Evolutionary conservation across 1,140 invertebrate genomes (phyloP), one percentile per base, ranked within the genome.

Genomic region (Pseudomyrmex gracilis): DNA sequence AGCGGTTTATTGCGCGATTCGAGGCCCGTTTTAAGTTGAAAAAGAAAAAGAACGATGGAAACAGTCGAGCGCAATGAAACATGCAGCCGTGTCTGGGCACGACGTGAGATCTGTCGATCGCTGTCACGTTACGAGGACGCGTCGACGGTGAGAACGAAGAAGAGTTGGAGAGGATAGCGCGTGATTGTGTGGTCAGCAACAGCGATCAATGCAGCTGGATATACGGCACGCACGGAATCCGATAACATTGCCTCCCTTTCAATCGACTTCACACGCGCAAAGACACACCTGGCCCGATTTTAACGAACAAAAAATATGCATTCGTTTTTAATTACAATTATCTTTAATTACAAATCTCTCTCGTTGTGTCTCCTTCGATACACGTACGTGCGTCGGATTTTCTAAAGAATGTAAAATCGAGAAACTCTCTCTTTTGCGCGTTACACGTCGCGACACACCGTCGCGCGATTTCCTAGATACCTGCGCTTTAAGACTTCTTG

Each of bases 101-200:
- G 87, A 89, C 87, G 86, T 49, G 85, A 77, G 77, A 87, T 89
- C 86, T 90, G 87, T 89, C 87, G 86, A 87, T 90, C 82, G 77
- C 84, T 90, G 90, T 90, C 90, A 89, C 77, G 45, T 34, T 20
- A 86, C 89, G 89, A 86, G 86, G 68, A 78, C 78, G n/a, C 68
- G 78, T 82, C 84, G 68, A 84, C 68, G 74, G 78, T 82, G 51
- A 84, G 43, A 58, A 60, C 43, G 71, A 83, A 66, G 82, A 83
- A 84, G 88, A 80, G 83, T 66, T 68, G 85, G 87, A 84, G 71
- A 89, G 85, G 85, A 68, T 77, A 88, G 84, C 82, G 84, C 82
- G 89, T 85, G 90, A 90, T 90, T 90, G 90, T 91, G 90, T 84
- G 90, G 90, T 91, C 90, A 91, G 85, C 73, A 89, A 71, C 78